Evolutionary conservation across 2,113 vertebrate genomes (phyloP).

Genomic region (Mungos mungo): DNA sequence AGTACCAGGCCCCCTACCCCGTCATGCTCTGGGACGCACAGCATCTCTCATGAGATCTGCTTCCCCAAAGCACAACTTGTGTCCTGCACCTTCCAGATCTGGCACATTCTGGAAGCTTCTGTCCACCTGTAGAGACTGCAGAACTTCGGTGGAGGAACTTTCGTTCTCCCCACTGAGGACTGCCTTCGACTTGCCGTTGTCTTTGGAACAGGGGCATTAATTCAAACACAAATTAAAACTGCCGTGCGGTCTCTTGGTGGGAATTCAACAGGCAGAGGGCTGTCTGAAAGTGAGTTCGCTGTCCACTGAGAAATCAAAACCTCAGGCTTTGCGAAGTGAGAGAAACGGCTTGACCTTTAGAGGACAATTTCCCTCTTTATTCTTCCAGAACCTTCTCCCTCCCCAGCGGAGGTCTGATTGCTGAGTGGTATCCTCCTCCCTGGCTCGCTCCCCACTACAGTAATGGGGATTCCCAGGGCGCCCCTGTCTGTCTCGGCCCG

Average conservation of each 20-base stretch:
- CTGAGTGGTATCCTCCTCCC: not conserved
- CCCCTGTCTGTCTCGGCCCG: not conserved
- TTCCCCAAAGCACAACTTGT: not conserved
- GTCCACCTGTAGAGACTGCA: not conserved
- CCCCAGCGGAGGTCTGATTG: not conserved
- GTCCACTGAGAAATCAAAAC: slow-evolving; percentile 71
- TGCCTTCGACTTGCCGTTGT: not conserved
- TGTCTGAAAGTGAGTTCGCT: slow-evolving; percentile 24
- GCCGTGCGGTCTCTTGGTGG: not conserved
- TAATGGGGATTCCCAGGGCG: not conserved
- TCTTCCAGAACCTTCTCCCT: not conserved
- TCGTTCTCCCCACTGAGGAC: slow-evolving; percentile 29
- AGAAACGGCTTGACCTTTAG: slow-evolving; percentile 56
- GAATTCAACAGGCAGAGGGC: slow-evolving; percentile 44
- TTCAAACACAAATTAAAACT: slow-evolving; percentile 50
- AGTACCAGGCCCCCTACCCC: not conserved
- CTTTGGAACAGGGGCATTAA: slow-evolving; percentile 16
- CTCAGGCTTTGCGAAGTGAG: slow-evolving; percentile 52
- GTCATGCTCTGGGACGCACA: too few relatives aligned
- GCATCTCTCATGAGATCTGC: not conserved
- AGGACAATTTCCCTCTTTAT: slow-evolving; percentile 18
- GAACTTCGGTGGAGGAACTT: not conserved
- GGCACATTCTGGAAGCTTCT: not conserved
- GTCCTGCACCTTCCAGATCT: fast-evolving
- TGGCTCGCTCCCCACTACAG: fast-evolving